Evolutionary conservation across 2,113 vertebrate species (phyloP).

Genomic region (Euleptes europaea): DNA sequence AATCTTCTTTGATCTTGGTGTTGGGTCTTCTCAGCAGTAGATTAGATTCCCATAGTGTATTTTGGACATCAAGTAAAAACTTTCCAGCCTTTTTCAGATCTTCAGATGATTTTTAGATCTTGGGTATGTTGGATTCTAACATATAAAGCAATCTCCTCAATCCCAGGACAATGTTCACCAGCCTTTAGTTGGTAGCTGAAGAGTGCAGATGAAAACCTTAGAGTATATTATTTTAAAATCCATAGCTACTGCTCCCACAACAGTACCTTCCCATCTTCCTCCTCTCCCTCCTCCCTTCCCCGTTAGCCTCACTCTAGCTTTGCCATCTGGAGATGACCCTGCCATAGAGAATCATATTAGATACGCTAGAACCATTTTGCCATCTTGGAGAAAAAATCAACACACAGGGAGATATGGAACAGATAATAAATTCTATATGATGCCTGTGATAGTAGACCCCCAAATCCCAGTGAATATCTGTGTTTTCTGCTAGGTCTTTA

Average conservation of each 20-base stretch:
- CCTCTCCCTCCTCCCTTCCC: neutral
- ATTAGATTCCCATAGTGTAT: neutral
- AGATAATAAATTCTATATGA: neutral
- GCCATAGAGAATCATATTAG: neutral
- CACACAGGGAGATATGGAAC: neutral
- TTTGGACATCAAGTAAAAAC: neutral
- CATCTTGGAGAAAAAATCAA: neutral
- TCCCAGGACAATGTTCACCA: neutral
- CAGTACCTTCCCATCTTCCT: neutral
- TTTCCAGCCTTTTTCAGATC: neutral
- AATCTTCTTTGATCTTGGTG: neutral
- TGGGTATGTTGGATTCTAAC: neutral
- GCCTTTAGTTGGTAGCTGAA: neutral
- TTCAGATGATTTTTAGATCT: neutral
- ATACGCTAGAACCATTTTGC: neutral
- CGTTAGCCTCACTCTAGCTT: no score
- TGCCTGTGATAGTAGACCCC: neutral
- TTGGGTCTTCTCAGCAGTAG: neutral
- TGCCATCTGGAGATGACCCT: neutral
- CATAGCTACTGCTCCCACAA: neutral
- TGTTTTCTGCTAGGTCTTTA: constrained; percentile 3
- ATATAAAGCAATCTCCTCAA: no score
- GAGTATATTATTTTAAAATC: neutral
- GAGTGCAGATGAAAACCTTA: neutral
- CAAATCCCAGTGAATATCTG: neutral